These are phyloP conservation scores for Alosa alosa DNA, from an alignment of 2,113 vertebrate species.

Conservation along the genomic window DNA sequence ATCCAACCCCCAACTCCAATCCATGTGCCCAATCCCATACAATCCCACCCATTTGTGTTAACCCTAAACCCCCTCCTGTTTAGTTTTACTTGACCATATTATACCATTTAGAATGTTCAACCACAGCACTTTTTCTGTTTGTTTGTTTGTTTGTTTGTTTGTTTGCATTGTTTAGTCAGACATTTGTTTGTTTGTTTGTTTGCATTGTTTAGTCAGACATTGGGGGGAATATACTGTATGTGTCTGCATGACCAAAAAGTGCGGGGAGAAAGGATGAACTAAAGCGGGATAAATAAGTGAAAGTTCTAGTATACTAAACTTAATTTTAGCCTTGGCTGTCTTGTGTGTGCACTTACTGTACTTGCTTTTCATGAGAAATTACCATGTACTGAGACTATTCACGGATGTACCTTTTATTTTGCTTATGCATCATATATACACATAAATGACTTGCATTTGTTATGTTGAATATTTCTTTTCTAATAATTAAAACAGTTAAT, in stretches of 20 bases:
- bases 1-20: not conserved
- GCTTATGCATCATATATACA: slow-evolving; percentile 79
- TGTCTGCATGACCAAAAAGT: slow-evolving; percentile 79
- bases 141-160: slow-evolving; percentile 30
- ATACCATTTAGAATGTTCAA: slow-evolving; percentile 63
- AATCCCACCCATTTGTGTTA: slow-evolving; percentile 18
- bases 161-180: too few species aligned
- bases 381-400: slow-evolving; percentile 80
- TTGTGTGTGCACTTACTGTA: slow-evolving; percentile 93
- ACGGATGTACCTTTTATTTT: slow-evolving; percentile 80
- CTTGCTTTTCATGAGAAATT: slow-evolving; percentile 77
- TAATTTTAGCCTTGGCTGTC: slow-evolving; percentile 63
- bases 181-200: too few species aligned
- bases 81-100: slow-evolving; percentile 63
- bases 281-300: slow-evolving; percentile 45
- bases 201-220: slow-evolving; percentile 64
- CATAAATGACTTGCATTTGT: slow-evolving; percentile 74
- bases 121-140: slow-evolving; percentile 62
- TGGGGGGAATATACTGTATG: slow-evolving; percentile 55
- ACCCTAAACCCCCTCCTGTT: slow-evolving; percentile 61
- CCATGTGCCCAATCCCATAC: not conserved
- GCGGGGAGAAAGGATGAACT: slow-evolving; percentile 59
- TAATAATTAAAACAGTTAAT: slow-evolving; percentile 76
- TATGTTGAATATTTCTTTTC: slow-evolving; percentile 77
- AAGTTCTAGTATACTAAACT: slow-evolving; percentile 48